These are phyloP conservation scores for Heterocephalus glaber DNA, from an alignment of 2,113 vertebrate species.

Conservation along the genomic window DNA sequence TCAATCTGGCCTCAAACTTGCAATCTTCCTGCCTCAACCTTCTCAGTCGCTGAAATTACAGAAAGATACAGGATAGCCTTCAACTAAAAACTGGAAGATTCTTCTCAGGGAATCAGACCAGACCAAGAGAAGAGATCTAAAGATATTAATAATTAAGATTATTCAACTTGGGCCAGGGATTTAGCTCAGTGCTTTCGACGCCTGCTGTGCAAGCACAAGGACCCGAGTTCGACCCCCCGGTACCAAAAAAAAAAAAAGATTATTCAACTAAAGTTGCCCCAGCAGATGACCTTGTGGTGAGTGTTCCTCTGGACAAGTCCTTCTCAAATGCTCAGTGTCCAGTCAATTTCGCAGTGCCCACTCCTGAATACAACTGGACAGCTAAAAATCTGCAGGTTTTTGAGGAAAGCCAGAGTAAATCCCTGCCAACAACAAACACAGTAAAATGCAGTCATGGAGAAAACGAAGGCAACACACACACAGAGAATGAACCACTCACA, in stretches of 20 bases:
- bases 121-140: background rate
- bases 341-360: background rate
- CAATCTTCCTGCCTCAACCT: no score
- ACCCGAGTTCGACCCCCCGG: no score
- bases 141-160: background rate
- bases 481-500: background rate
- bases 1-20: no score
- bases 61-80: background rate
- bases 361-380: background rate
- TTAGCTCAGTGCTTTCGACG: no score
- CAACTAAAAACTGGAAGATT: conserved; percentile 1
- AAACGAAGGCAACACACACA: background rate
- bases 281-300: background rate
- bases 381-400: background rate
- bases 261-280: background rate
- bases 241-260: no score
- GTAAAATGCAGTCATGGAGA: background rate
- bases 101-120: background rate
- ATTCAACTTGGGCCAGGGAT: no score
- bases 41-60: background rate
- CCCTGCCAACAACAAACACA: background rate
- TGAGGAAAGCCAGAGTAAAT: background rate
- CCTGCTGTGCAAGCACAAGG: no score
- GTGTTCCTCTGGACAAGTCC: background rate
- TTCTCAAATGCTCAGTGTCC: background rate